These are phyloP conservation scores for Seira ritae DNA, from an alignment of 2,888 invertebrate species.

Conservation along the genomic window DNA sequence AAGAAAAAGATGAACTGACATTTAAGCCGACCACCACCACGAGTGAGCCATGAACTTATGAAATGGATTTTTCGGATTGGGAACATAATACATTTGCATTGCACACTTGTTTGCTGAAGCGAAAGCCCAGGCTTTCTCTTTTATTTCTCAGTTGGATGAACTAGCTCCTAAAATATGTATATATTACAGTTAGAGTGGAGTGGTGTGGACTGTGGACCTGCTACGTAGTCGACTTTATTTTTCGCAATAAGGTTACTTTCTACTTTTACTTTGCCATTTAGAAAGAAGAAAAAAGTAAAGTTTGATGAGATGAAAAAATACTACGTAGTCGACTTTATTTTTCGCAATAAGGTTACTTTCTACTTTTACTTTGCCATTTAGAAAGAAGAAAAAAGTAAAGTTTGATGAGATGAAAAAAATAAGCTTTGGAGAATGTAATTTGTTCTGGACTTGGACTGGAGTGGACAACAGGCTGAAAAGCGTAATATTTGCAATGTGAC, in stretches of 20 bases:
- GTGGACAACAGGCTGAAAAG: too few species aligned
- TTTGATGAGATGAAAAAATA: not conserved
- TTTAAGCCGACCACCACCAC: constrained; percentile 29
- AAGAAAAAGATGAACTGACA: constrained; percentile 19
- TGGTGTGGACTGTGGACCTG: not conserved
- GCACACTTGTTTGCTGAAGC: too few species aligned
- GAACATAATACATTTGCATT: too few species aligned
- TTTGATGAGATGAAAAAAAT: not conserved
- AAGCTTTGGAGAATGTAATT: not conserved
- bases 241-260: constrained; percentile 2
- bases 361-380: constrained; percentile 29
- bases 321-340: not conserved
- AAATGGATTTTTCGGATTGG: too few species aligned
- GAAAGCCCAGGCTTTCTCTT: too few species aligned
- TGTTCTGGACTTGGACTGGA: too few species aligned
- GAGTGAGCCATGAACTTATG: too few species aligned
- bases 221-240: not conserved
- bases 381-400: not conserved
- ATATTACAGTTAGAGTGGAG: not conserved
- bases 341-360: constrained; percentile 3
- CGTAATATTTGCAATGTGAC: too few species aligned
- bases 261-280: constrained; percentile 29
- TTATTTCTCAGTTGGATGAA: not conserved
- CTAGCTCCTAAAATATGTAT: not conserved
- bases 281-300: not conserved